Evolutionary conservation across 2,113 vertebrate species (phyloP).

Genomic region (Fulica atra): DNA sequence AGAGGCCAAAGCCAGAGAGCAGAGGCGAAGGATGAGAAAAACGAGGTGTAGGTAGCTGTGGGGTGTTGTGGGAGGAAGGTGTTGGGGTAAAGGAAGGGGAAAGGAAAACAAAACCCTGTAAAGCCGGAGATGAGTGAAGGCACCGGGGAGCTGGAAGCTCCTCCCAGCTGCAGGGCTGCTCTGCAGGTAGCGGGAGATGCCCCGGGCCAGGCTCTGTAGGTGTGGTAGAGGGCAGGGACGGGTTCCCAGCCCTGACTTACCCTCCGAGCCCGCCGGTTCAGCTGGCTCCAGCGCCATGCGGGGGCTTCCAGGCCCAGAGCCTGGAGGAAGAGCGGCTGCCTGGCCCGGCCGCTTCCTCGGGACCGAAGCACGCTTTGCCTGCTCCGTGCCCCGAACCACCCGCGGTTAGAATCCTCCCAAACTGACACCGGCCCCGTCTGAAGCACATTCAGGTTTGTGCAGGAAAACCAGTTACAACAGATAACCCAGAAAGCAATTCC

Average conservation of each 20-base stretch:
- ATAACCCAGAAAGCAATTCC: conserved; percentile 51
- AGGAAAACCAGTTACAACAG: conserved; percentile 71
- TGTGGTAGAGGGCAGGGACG: background rate
- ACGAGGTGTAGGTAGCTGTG: background rate
- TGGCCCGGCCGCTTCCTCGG: accelerated
- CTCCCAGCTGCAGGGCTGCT: conserved; percentile 36
- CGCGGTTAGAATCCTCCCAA: background rate
- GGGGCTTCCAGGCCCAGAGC: background rate
- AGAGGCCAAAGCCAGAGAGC: background rate
- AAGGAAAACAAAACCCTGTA: conserved; percentile 34
- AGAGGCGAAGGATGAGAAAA: background rate
- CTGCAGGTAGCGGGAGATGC: conserved; percentile 1
- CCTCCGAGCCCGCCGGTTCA: background rate
- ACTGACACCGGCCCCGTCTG: background rate
- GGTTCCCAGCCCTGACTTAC: background rate
- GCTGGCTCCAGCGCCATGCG: background rate
- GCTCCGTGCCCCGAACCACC: background rate
- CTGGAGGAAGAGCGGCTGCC: background rate
- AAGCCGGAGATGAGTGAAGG: conserved; percentile 4
- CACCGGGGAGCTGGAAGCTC: conserved; percentile 20
- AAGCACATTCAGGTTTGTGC: conserved; percentile 20
- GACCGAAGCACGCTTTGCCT: background rate
- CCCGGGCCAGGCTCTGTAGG: conserved; percentile 8
- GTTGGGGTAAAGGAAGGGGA: background rate
- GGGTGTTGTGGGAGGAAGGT: conserved; percentile 3